Conservation (phyloP, 1,140 invertebrate genomes). For the Zelostemma sp. region DNA sequence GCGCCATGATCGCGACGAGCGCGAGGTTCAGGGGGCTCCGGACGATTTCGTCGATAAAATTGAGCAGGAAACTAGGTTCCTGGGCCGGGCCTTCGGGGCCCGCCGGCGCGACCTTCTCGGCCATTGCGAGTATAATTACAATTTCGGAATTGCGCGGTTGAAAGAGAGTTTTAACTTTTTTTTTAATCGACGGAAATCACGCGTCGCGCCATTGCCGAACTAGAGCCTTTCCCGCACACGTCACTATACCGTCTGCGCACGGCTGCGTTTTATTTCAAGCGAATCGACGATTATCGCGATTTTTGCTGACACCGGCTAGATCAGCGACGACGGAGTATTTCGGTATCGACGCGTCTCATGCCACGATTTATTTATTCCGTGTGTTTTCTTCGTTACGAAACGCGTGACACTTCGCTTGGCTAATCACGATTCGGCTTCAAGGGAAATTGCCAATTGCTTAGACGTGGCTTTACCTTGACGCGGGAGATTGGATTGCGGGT, state of each 20-base stretch:
- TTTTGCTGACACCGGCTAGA: neutral
- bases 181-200: neutral
- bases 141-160: neutral
- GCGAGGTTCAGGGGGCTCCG: slow-evolving; percentile 83
- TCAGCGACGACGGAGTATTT: neutral
- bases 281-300: neutral
- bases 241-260: neutral
- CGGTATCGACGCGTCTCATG: neutral
- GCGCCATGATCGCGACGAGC: slow-evolving; percentile 80
- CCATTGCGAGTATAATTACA: slow-evolving; percentile 45
- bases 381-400: too few species aligned
- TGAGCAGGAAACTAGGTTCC: slow-evolving; percentile 59
- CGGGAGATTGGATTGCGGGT: too few species aligned
- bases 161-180: neutral
- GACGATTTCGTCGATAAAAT: slow-evolving; percentile 77
- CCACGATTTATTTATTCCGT: neutral
- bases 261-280: neutral
- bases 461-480: too few species aligned
- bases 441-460: too few species aligned
- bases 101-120: slow-evolving; percentile 53
- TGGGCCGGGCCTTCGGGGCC: slow-evolving; percentile 33
- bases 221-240: slow-evolving; percentile 11
- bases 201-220: slow-evolving; percentile 20
- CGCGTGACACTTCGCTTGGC: too few species aligned
- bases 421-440: too few species aligned